Percentiles rank a stretch among this genome's conserved stretches.
Conservation (phyloP, 2,888 invertebrate species). For the Hermaeophaga mercurialis region DNA sequence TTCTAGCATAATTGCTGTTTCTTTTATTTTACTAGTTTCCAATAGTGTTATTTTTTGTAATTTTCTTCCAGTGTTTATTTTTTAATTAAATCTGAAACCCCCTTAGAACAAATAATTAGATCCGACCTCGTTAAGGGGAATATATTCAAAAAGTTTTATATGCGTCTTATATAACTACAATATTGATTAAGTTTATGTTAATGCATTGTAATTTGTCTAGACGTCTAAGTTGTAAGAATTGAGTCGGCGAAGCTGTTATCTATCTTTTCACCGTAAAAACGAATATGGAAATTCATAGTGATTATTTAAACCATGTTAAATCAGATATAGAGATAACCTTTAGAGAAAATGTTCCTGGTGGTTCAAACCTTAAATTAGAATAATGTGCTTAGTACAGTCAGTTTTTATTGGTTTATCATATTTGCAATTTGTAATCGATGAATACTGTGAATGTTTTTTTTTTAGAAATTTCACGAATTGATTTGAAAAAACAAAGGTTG, state of each 20-base stretch:
- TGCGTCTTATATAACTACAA: conserved; percentile 50
- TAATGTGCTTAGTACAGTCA: too few species aligned
- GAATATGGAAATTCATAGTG: conserved; percentile 13
- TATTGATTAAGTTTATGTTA: conserved; percentile 45
- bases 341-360: too few species aligned
- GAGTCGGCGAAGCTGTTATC: conserved; percentile 13
- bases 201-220: conserved; percentile 30
- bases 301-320: neutral
- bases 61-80: too few species aligned
- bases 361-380: too few species aligned
- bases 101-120: conserved; percentile 5
- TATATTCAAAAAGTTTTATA: conserved; percentile 51
- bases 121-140: conserved; percentile 23
- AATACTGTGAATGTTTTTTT: too few species aligned
- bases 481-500: too few species aligned
- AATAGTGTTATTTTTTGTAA: conserved; percentile 5
- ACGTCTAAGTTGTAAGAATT: conserved; percentile 16
- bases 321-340: neutral
- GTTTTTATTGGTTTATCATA: too few species aligned
- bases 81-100: neutral
- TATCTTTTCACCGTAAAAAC: conserved; percentile 12
- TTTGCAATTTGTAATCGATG: too few species aligned
- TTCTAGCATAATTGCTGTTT: too few species aligned
- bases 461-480: too few species aligned
- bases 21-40: neutral